These are phyloP conservation scores for Genyomyrus donnyi DNA, from an alignment of 2,113 vertebrate genomes.

Conservation along the genomic window DNA sequence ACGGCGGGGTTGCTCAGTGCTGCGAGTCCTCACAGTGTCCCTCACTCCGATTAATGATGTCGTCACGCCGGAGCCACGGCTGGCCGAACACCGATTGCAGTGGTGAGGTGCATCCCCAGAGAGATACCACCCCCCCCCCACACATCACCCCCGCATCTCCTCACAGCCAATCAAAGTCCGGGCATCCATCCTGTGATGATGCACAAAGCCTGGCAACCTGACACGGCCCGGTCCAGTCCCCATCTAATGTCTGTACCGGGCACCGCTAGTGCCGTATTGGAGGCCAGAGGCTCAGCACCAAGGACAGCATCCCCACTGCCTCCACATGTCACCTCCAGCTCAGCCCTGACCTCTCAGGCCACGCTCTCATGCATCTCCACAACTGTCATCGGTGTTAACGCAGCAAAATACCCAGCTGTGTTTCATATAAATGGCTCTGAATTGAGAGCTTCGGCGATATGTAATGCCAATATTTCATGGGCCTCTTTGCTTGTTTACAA, in stretches of 20 bases:
- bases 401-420: neutral
- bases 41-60: conserved; percentile 51
- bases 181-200: conserved; percentile 14
- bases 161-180: conserved; percentile 10
- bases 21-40: conserved; percentile 20
- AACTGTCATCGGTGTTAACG: neutral
- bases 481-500: neutral
- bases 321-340: too few species aligned
- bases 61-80: conserved; percentile 41
- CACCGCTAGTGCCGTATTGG: neutral
- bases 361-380: neutral
- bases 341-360: neutral
- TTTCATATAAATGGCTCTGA: neutral
- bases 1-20: conserved; percentile 23
- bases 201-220: neutral
- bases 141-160: neutral
- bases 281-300: conserved; percentile 16
- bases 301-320: conserved; percentile 12
- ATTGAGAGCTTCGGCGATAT: neutral
- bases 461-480: neutral
- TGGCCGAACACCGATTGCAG: conserved; percentile 43
- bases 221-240: neutral
- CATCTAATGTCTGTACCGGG: neutral
- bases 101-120: conserved; percentile 32
- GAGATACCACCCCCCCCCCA: neutral